Evolutionary conservation across 2,113 vertebrate species (phyloP).

Genomic region (Macroglossus sobrinus): DNA sequence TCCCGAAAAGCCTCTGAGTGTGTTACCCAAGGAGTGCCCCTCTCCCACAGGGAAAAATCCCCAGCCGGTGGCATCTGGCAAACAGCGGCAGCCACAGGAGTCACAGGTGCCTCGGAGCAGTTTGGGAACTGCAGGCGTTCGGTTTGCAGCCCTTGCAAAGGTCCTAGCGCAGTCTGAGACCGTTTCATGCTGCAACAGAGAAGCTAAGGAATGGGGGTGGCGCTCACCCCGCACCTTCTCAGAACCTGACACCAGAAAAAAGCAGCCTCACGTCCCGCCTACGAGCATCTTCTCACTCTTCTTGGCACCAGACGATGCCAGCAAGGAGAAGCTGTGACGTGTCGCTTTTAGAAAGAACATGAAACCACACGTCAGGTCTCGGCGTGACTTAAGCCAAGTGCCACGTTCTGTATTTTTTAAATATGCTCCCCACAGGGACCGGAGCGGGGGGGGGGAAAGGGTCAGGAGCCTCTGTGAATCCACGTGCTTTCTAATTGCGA

Average conservation of each 20-base stretch:
- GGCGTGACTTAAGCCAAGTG: neutral
- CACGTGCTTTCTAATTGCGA: neutral
- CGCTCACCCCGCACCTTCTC: neutral
- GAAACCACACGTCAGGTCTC: neutral
- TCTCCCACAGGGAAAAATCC: neutral
- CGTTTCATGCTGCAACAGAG: neutral
- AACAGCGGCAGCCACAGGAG: neutral
- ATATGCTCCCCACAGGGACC: neutral
- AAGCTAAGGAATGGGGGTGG: neutral
- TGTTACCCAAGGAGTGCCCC: neutral
- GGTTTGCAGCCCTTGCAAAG: no score
- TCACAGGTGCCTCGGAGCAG: fast-evolving
- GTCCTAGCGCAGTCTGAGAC: neutral
- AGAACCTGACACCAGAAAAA: neutral
- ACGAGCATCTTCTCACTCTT: neutral
- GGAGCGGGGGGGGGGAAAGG: neutral
- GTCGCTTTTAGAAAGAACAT: constrained; percentile 19
- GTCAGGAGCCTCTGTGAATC: constrained; percentile 13
- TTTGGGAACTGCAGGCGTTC: neutral
- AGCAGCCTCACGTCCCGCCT: neutral
- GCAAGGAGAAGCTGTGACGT: neutral
- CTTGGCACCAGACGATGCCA: neutral
- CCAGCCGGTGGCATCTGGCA: neutral
- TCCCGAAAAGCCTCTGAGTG: neutral
- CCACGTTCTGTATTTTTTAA: neutral